Conservation (phyloP, 1,140 invertebrate species). For the Theocolax elegans region DNA sequence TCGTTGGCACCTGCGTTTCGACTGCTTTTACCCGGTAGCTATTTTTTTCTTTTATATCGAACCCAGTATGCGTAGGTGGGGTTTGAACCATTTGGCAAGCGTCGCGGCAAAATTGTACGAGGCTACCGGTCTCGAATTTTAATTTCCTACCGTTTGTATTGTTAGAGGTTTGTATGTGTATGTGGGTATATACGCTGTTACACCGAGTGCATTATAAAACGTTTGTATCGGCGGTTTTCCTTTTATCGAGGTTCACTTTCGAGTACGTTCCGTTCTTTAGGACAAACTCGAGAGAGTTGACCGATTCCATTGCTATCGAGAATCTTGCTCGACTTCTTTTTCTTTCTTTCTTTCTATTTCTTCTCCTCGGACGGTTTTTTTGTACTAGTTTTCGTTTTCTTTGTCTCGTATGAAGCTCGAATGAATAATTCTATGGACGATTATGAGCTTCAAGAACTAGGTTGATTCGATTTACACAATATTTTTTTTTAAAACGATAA, state of each 20-base stretch:
- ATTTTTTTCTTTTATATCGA: slow-evolving; percentile 65
- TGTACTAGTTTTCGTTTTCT: not conserved
- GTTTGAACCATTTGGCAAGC: slow-evolving; percentile 66
- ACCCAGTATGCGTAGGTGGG: slow-evolving; percentile 37
- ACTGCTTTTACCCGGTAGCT: slow-evolving; percentile 54
- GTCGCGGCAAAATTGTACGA: slow-evolving; percentile 36
- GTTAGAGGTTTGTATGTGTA: slow-evolving; percentile 37
- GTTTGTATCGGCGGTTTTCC: slow-evolving; percentile 52
- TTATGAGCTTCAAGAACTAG: too few relatives aligned
- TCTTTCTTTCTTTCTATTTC: slow-evolving; percentile 3
- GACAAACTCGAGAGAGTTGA: slow-evolving; percentile 13
- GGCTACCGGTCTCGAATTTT: slow-evolving; percentile 60
- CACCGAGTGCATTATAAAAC: slow-evolving; percentile 56
- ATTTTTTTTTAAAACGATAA: too few relatives aligned
- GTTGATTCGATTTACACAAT: too few relatives aligned
- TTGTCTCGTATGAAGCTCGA: not conserved
- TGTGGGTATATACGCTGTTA: slow-evolving; percentile 9
- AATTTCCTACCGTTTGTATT: too few relatives aligned
- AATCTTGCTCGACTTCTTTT: not conserved
- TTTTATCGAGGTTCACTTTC: slow-evolving; percentile 62
- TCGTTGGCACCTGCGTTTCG: slow-evolving; percentile 43
- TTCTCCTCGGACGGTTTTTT: not conserved
- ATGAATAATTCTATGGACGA: too few relatives aligned
- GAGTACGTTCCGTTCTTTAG: slow-evolving; percentile 32
- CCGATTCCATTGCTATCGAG: not conserved